phyloP scores from a whole-genome alignment of 1,140 invertebrate species.

The Spodoptera litura region DNA sequence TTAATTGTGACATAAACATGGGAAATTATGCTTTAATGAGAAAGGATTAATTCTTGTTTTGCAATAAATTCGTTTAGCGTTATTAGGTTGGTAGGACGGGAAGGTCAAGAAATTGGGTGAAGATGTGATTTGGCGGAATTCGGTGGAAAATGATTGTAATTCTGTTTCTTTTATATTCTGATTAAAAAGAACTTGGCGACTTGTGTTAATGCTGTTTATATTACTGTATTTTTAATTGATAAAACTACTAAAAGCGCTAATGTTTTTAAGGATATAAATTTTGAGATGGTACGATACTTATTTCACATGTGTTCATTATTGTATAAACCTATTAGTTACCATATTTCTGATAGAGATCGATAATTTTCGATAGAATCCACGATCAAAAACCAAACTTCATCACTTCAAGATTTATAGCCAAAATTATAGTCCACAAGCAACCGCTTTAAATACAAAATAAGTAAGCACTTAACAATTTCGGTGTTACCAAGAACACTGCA shows the following conservation, averaged over 20 bases:
- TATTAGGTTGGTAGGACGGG: conserved; percentile 1
- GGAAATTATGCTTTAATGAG: conserved; percentile 38
- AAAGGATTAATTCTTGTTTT: conserved; percentile 22
- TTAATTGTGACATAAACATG: conserved; percentile 29
- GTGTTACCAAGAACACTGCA: conserved; percentile 41
- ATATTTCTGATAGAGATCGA: not conserved
- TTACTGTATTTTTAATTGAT: no score
- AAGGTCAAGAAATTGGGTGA: not conserved
- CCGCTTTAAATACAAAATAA: conserved; percentile 52
- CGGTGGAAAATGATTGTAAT: no score
- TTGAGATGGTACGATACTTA: no score
- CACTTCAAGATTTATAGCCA: conserved; percentile 21
- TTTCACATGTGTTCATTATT: no score
- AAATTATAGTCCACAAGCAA: conserved; percentile 9
- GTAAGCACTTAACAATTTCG: conserved; percentile 48
- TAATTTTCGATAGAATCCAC: not conserved
- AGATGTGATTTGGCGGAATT: not conserved
- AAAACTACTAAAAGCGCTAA: no score
- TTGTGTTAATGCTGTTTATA: no score
- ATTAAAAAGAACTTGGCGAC: no score
- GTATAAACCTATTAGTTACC: no score
- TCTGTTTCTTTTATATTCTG: no score
- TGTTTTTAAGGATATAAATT: no score
- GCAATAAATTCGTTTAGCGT: conserved; percentile 17
- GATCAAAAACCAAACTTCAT: conserved; percentile 1